These are phyloP conservation scores for Siphlonurus alternatus DNA, from an alignment of 2,888 invertebrate genomes.

Conservation along the genomic window DNA sequence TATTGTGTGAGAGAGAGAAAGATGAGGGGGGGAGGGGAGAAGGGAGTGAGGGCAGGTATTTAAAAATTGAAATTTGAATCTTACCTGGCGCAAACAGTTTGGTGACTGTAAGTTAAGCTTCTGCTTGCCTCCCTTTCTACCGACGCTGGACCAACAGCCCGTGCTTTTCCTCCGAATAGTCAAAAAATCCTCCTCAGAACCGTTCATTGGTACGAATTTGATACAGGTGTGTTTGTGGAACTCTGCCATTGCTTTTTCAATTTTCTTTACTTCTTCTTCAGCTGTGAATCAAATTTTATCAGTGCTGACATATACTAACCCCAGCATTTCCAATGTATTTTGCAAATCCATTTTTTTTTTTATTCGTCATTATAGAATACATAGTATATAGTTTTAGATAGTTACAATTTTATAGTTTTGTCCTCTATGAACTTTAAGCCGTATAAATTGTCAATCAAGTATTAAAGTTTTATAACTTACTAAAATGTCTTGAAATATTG, in stretches of 20 bases:
- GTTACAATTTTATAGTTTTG: too few species aligned
- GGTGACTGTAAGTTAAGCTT: conserved; percentile 39
- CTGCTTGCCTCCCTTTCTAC: conserved; percentile 41
- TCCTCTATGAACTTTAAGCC: too few species aligned
- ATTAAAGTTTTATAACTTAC: conserved; percentile 26
- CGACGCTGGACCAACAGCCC: conserved; percentile 72
- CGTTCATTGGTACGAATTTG: conserved; percentile 13
- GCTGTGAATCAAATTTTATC: too few species aligned
- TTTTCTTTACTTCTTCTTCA: not conserved
- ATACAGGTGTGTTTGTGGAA: not conserved
- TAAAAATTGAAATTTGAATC: not conserved
- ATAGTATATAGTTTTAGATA: too few species aligned
- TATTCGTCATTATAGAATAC: too few species aligned
- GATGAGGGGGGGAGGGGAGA: too few species aligned
- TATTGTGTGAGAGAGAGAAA: too few species aligned
- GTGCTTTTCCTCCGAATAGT: conserved; percentile 47
- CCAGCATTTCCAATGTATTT: too few species aligned
- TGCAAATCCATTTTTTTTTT: too few species aligned
- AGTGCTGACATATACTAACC: too few species aligned
- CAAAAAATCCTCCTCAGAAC: conserved; percentile 47
- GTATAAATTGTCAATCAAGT: too few species aligned
- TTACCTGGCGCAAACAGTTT: conserved; percentile 46
- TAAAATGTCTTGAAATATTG: conserved; percentile 44
- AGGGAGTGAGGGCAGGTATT: too few species aligned
- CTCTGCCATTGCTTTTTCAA: not conserved